Evolutionary conservation across 2,113 vertebrate species (phyloP), one percentile per base, ranked within the genome.

Genomic region (Deroptyus accipitrinus): DNA sequence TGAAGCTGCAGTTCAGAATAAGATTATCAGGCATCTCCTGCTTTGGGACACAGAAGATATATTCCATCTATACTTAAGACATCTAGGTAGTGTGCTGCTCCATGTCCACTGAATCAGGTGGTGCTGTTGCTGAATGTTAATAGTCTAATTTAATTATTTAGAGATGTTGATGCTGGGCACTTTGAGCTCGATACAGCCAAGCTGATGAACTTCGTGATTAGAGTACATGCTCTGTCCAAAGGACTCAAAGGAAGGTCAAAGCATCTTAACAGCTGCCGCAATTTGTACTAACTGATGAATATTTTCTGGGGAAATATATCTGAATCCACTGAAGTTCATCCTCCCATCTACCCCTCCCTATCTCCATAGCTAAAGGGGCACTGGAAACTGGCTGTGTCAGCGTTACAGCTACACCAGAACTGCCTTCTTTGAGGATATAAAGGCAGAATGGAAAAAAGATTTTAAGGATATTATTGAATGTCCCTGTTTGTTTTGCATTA

Each of bases 1-100:
- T 97, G 89, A 96, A 97, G 77, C 55, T 92, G 87, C 63, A 92
- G 51, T 92, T 96, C 87, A 94, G 89, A 94, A 86, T 93, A 95
- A 95, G 77, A 93, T 95, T 88, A 90, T 84, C 70, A 85, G 67
- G 17, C 57, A 55, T 86, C 48, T 96, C 42, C 67, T 93, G 83
- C 63, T 93, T 87, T 92, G 80, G 67, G 91, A 97, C 59, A 37
- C 80, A 94, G 63, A 78, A 80, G 37, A 89, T 92, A 55, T 81
- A 93, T 84, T 93, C 52, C 64, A 83, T 81, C 48, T 85, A 89
- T 86, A 85, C 88, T 95, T 95, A 85, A 62, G 67, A 78, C 77
- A 85, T 81, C 70, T 80, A 75, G 54, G 78, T 86, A 83, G 17
- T 61, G 66, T 84, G 67, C 42, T 88, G 55, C 35, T 84, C 68